Conservation (phyloP, 2,888 invertebrate genomes). For the Lasioglossum lativentre region DNA sequence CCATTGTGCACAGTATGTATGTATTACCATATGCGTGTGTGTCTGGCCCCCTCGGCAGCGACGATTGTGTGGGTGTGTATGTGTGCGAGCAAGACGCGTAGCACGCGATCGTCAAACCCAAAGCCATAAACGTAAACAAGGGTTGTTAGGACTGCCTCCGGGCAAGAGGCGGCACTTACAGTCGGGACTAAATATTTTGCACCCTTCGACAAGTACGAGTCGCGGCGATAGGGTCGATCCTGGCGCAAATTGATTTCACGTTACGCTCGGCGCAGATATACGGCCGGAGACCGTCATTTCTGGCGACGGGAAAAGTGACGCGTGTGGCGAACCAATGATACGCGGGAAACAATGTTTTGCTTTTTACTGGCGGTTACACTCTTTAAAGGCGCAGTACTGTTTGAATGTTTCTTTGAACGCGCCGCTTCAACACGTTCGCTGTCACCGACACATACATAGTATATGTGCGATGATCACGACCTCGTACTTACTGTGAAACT, state of each 20-base stretch:
- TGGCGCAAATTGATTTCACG: conserved; percentile 47
- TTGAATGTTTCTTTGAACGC: neutral
- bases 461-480: too few relatives aligned
- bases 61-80: neutral
- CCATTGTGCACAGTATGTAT: conserved; percentile 4
- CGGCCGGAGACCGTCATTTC: neutral
- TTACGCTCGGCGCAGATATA: neutral
- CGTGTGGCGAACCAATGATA: neutral
- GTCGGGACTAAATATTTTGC: conserved; percentile 82
- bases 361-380: neutral
- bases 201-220: conserved; percentile 69
- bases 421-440: too few relatives aligned
- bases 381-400: neutral
- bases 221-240: conserved; percentile 30
- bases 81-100: conserved; percentile 42
- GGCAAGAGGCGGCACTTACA: conserved; percentile 77
- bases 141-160: conserved; percentile 80
- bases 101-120: conserved; percentile 82
- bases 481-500: too few relatives aligned
- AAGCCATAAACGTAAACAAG: conserved; percentile 84
- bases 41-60: neutral
- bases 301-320: neutral
- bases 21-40: conserved; percentile 44
- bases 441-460: too few relatives aligned
- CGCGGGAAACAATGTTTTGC: neutral